Evolutionary conservation across 2,113 vertebrate species (phyloP).

Genomic region (Tretioscincus oriximinensis): DNA sequence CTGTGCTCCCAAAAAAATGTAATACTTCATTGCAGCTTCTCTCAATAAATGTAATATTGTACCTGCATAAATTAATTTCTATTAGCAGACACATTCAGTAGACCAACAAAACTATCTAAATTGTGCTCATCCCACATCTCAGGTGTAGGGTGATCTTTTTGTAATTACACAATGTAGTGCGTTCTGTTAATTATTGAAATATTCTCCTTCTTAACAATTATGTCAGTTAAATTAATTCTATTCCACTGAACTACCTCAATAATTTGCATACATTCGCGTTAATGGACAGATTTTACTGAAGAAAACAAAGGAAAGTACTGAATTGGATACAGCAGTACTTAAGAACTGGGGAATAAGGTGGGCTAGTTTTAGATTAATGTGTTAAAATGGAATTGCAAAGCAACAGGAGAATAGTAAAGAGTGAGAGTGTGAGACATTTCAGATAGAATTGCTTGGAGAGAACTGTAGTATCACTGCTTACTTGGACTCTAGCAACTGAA

Average conservation of each 20-base stretch:
- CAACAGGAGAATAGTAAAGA: background rate
- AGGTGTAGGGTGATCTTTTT: background rate
- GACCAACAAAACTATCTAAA: background rate
- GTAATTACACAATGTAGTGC: background rate
- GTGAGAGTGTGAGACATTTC: background rate
- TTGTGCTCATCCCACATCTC: background rate
- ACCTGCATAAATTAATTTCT: slow-evolving; percentile 70
- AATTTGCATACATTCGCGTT: too few species aligned
- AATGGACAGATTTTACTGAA: background rate
- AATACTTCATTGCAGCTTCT: slow-evolving; percentile 75
- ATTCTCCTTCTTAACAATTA: background rate
- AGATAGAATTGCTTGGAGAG: background rate
- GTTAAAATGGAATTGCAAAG: background rate
- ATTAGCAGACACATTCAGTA: slow-evolving; percentile 3
- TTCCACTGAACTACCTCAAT: background rate
- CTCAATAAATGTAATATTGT: slow-evolving; percentile 85
- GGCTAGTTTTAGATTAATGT: background rate
- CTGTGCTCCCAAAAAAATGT: slow-evolving; percentile 76
- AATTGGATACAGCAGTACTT: background rate
- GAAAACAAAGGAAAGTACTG: background rate
- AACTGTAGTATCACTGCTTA: slow-evolving; percentile 70
- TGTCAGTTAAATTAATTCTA: background rate
- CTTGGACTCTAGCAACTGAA: slow-evolving; percentile 86
- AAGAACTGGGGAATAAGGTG: background rate
- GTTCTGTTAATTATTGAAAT: background rate